Evolutionary conservation across 2,113 vertebrate genomes (phyloP).

Genomic region (Echinops telfairi): DNA sequence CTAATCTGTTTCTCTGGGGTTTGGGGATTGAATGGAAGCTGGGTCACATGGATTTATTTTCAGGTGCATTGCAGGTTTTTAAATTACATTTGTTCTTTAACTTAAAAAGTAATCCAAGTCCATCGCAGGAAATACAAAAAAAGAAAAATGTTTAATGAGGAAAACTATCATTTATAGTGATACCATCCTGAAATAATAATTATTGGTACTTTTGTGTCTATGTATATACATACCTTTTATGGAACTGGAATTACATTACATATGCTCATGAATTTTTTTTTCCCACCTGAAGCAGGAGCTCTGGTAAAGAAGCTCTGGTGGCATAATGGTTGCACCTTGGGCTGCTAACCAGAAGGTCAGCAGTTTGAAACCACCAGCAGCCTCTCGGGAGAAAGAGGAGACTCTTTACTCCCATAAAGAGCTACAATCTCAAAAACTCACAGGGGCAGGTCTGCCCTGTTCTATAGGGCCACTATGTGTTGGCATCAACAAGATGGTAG

Average conservation of each 20-base stretch:
- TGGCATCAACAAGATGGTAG: too few relatives aligned
- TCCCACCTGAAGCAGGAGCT: neutral
- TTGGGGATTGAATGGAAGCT: neutral
- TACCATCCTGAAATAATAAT: neutral
- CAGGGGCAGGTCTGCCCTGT: too few relatives aligned
- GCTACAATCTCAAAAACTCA: too few relatives aligned
- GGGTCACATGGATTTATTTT: slow-evolving; percentile 23
- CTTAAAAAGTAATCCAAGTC: slow-evolving; percentile 46
- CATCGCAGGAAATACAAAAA: slow-evolving; percentile 9
- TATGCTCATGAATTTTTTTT: slow-evolving; percentile 39
- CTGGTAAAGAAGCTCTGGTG: too few relatives aligned
- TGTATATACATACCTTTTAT: neutral
- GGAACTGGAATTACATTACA: slow-evolving; percentile 11
- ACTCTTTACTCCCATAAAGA: too few relatives aligned
- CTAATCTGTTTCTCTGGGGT: neutral
- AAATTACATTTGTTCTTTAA: slow-evolving; percentile 47
- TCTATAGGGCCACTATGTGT: too few relatives aligned
- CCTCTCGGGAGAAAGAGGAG: too few relatives aligned
- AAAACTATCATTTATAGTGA: neutral
- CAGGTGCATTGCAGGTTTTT: neutral
- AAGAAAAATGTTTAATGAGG: neutral
- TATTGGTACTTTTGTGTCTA: neutral
- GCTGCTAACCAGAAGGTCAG: too few relatives aligned
- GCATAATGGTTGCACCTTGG: too few relatives aligned
- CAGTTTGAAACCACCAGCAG: too few relatives aligned